Evolutionary conservation across 1,140 invertebrate genomes (phyloP).

Genomic region (Ylistrum balloti): DNA sequence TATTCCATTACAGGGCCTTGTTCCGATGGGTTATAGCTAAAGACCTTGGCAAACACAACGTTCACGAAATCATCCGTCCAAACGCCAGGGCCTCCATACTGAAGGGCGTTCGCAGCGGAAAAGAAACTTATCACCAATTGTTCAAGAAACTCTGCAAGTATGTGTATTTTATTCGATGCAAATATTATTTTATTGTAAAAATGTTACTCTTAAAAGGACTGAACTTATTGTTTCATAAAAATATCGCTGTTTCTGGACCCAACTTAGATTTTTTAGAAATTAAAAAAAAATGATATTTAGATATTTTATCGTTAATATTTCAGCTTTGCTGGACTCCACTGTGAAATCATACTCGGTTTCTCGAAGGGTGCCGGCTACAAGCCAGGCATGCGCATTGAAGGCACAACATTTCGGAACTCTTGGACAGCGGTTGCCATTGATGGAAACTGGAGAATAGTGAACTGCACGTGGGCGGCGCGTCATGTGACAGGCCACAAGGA

Average conservation of each 20-base stretch:
- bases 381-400: constrained; percentile 97
- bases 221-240: no score
- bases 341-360: constrained; percentile 99
- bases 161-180: constrained; percentile 42
- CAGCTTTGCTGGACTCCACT: constrained; percentile 98
- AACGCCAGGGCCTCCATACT: constrained; percentile 93
- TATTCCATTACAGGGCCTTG: constrained; percentile 88
- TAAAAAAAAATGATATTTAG: no score
- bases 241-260: no score
- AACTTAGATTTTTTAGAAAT: no score
- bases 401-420: constrained; percentile 89
- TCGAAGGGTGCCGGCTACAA: constrained; percentile 99
- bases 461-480: constrained; percentile 84
- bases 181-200: no score
- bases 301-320: no score
- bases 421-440: constrained; percentile 80
- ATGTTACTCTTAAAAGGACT: no score
- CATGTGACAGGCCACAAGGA: constrained; percentile 80
- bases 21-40: constrained; percentile 99
- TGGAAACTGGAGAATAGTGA: constrained; percentile 79
- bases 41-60: constrained; percentile 96
- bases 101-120: constrained; percentile 98
- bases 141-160: constrained; percentile 93
- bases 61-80: constrained; percentile 86
- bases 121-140: constrained; percentile 99